Conservation (phyloP, 2,797 vertebrate genomes). For the Acanthis flammea region DNA sequence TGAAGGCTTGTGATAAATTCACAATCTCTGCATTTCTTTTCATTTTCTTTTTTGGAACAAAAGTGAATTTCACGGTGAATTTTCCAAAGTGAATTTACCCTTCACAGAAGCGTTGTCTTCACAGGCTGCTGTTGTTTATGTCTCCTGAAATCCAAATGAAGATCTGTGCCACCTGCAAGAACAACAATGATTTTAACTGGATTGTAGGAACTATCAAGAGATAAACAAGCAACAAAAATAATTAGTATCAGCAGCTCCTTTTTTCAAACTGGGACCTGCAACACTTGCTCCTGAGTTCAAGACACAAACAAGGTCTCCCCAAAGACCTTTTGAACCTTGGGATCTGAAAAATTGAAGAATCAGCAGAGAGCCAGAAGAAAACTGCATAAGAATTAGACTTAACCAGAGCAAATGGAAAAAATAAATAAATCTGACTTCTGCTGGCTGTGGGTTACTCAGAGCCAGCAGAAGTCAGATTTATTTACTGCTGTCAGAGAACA, state of each 20-base stretch:
- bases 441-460: neutral
- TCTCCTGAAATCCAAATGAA: neutral
- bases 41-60: neutral
- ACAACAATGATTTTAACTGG: neutral
- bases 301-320: neutral
- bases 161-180: neutral
- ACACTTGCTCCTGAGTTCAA: neutral
- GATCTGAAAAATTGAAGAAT: neutral
- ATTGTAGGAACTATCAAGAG: neutral
- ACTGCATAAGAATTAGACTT: neutral
- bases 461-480: no score
- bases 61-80: neutral
- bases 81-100: neutral
- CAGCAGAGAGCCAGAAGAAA: neutral
- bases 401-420: neutral
- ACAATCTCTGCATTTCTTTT: neutral
- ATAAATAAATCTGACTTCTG: neutral
- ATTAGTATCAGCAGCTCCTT: neutral
- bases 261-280: neutral
- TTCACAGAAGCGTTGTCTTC: neutral
- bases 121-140: neutral
- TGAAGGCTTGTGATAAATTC: neutral
- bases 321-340: neutral
- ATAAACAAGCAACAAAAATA: conserved; percentile 9
- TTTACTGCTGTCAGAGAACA: no score